These are phyloP conservation scores for Drosophila trapezifrons DNA, from an alignment of 1,140 invertebrate genomes.

Conservation along the genomic window DNA sequence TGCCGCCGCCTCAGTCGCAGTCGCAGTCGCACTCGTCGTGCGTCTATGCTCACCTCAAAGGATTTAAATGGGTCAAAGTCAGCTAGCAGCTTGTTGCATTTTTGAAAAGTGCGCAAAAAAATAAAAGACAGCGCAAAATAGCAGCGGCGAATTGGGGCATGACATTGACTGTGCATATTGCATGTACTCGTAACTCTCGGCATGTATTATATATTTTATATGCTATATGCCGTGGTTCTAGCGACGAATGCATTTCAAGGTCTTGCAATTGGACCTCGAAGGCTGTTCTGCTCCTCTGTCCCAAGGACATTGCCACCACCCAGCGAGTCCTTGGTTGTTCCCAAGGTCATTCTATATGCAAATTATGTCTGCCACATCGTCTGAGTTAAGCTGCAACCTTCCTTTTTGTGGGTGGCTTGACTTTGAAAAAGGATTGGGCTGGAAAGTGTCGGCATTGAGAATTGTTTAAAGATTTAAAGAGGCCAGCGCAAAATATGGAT, in stretches of 20 bases:
- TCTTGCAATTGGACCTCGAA: conserved; percentile 45
- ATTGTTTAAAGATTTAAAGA: conserved; percentile 35
- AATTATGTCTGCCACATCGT: conserved; percentile 53
- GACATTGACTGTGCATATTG: conserved; percentile 63
- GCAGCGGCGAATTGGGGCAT: conserved; percentile 73
- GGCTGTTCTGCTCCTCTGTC: conserved; percentile 23
- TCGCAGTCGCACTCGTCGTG: conserved; percentile 22
- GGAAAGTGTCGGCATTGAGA: conserved; percentile 7
- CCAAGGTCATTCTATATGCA: conserved; percentile 60
- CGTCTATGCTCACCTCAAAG: conserved; percentile 77
- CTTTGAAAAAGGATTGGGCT: conserved; percentile 63
- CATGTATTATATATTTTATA: background rate
- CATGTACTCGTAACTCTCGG: conserved; percentile 19
- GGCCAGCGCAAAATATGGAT: conserved; percentile 2
- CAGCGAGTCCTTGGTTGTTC: conserved; percentile 15
- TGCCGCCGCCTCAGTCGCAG: conserved; percentile 20
- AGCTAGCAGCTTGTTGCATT: conserved; percentile 73
- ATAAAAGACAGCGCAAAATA: conserved; percentile 54
- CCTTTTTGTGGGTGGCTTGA: conserved; percentile 30
- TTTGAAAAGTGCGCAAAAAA: conserved; percentile 61
- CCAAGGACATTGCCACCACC: conserved; percentile 38
- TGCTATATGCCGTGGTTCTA: conserved; percentile 36
- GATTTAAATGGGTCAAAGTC: conserved; percentile 82
- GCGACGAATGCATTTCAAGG: conserved; percentile 67
- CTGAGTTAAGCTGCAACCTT: conserved; percentile 31